phyloP scores from a whole-genome alignment of 2,113 vertebrate genomes.

The Capreolus pygargus region DNA sequence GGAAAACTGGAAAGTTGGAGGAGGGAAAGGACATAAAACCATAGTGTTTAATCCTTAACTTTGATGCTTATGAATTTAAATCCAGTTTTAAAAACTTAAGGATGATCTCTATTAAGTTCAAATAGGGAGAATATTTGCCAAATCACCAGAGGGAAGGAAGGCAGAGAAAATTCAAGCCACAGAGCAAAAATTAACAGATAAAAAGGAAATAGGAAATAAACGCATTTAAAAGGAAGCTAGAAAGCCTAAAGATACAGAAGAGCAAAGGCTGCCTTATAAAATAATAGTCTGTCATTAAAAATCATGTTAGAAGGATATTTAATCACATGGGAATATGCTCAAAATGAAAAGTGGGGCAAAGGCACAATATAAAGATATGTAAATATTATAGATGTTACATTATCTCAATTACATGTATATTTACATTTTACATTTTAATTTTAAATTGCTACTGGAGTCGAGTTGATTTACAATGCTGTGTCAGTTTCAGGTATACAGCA shows the following conservation, averaged over 20 bases:
- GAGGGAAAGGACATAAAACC: not conserved
- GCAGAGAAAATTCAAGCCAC: not conserved
- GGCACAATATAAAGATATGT: not conserved
- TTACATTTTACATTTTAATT: not conserved
- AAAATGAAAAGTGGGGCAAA: not conserved
- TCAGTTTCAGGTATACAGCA: not conserved
- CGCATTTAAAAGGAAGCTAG: not conserved
- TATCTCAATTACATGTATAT: not conserved
- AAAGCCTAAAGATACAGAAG: not conserved
- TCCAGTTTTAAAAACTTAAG: not conserved
- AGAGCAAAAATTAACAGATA: not conserved
- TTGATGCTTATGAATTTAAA: constrained; percentile 1
- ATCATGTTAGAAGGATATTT: not conserved
- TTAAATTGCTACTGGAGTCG: not conserved
- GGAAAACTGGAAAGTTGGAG: not conserved
- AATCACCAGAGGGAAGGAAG: not conserved
- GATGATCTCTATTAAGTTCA: not conserved
- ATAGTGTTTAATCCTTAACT: not conserved
- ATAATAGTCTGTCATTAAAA: not conserved
- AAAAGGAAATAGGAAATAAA: not conserved
- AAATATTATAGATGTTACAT: not conserved
- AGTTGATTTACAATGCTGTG: not conserved
- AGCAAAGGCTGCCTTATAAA: not conserved
- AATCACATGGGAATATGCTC: not conserved
- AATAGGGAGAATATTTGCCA: constrained; percentile 27